These are phyloP conservation scores for Pelobates fuscus DNA, from an alignment of 2,113 vertebrate genomes.

Conservation along the genomic window DNA sequence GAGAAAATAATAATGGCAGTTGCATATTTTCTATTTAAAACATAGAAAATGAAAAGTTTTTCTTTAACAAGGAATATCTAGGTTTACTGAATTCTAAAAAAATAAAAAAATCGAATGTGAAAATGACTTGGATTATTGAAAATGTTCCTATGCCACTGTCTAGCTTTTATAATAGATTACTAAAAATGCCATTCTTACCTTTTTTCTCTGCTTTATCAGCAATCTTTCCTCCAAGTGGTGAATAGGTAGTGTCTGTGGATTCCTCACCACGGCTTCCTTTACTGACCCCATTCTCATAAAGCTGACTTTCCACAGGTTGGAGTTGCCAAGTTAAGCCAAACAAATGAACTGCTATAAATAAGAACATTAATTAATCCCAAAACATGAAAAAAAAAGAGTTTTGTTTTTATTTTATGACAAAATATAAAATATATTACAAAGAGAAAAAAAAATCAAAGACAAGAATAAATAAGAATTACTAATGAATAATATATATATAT, in stretches of 20 bases:
- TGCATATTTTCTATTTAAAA: too few species aligned
- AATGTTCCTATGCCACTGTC: too few species aligned
- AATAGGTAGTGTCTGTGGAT: conserved; percentile 78
- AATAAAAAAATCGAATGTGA: too few species aligned
- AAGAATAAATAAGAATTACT: too few species aligned
- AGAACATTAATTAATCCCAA: conserved; percentile 61
- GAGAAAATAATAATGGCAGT: too few species aligned
- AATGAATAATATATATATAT: too few species aligned
- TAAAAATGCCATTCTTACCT: conserved; percentile 61
- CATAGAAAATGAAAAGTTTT: too few species aligned
- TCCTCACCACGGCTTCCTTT: conserved; percentile 82
- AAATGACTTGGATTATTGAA: too few species aligned
- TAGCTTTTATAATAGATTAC: too few species aligned
- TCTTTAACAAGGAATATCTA: too few species aligned
- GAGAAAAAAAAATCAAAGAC: not conserved
- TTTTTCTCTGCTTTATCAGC: conserved; percentile 83
- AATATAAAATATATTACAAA: not conserved
- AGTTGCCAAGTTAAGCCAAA: conserved; percentile 97
- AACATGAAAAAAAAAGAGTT: too few species aligned
- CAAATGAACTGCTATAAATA: conserved; percentile 91
- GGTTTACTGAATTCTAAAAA: too few species aligned
- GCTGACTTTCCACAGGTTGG: conserved; percentile 87
- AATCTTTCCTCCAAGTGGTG: conserved; percentile 84
- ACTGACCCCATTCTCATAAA: conserved; percentile 94
- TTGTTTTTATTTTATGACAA: not conserved